Percentiles rank a stretch among this genome's conserved stretches.
These are phyloP conservation scores for Notodonta dromedarius DNA, from an alignment of 2,888 invertebrate genomes.

Conservation along the genomic window DNA sequence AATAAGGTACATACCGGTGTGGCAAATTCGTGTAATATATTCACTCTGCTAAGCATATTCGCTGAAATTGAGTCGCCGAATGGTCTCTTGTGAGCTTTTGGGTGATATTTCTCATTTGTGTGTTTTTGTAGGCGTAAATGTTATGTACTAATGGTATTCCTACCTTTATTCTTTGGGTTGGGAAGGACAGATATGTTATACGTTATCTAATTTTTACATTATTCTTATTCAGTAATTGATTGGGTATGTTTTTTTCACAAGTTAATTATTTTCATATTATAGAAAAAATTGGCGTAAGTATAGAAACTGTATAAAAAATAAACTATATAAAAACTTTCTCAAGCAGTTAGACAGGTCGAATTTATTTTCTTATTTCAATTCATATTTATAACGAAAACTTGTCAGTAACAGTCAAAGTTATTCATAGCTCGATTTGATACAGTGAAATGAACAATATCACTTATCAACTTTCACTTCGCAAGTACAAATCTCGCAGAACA, in stretches of 20 bases:
- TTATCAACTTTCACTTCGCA: conserved; percentile 27
- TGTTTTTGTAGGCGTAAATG: conserved; percentile 6
- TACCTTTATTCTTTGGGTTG: not conserved
- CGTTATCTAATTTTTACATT: no score
- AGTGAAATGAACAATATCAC: conserved; percentile 17
- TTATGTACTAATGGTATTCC: conserved; percentile 2
- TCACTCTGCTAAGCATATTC: conserved; percentile 32
- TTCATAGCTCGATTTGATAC: conserved; percentile 4
- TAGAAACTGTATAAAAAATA: no score
- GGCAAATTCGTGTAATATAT: conserved; percentile 20
- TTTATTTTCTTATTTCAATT: not conserved
- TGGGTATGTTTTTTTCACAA: no score
- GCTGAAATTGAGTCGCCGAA: conserved; percentile 30
- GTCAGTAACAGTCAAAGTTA: conserved; percentile 2
- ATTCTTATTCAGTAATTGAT: no score
- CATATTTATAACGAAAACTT: not conserved
- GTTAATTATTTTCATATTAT: no score
- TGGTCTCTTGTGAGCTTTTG: conserved; percentile 14
- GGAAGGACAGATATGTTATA: no score
- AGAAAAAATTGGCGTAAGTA: no score
- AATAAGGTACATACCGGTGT: conserved; percentile 13
- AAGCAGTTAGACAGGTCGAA: not conserved
- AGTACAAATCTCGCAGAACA: conserved; percentile 22
- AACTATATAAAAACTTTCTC: no score
- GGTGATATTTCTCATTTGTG: conserved; percentile 30